Evolutionary conservation across 2,797 vertebrate species (phyloP), one percentile per base, ranked within the genome.

Genomic region (Danionella dracula): DNA sequence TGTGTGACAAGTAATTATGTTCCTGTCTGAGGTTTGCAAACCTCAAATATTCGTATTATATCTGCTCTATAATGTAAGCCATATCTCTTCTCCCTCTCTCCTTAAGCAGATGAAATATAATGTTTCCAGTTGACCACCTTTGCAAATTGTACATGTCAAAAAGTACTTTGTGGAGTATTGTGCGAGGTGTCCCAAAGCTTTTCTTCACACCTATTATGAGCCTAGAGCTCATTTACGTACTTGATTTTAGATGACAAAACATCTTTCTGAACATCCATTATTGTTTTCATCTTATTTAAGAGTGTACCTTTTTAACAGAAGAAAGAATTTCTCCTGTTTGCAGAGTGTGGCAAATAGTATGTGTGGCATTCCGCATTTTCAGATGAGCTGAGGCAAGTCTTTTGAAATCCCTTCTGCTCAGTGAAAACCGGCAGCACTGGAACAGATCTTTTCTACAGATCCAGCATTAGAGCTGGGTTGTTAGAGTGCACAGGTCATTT

Each of bases 41-140:
- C 62, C 66, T 63, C 10, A 35, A 53, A 41, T 16, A 20, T 17
- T 4, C 45, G 31, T 51, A 38, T 55, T 37, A 11, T 34, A 34
- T 21, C 35, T 21, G 21, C 12, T 4, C 7, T 37, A 62, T 54
- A 15, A 53, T 64, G 72, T 62, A 42, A 68, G 60, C 38, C 72
- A 62, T 40, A 31, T 23, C 15, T 67, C 62, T 66, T 61, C 55
- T 46, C n/a, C 12, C 29, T 9, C 29, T 8, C 27, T 4, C 29
- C n/a, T n/a, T n/a, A n/a, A n/a, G n/a, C n/a, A n/a, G n/a, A n/a
- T 5, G 2, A 66, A 69, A 50, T 72, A 68, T 80, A 86, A 85
- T 86, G 84, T 86, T 85, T 86, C 83, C 37, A 83, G 74, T 84
- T 79, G 66, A 83, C 77, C 82, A 80, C 79, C 75, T 88, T 82